phyloP scores from a whole-genome alignment of 2,113 vertebrate genomes.

The Hymenochirus boettgeri region DNA sequence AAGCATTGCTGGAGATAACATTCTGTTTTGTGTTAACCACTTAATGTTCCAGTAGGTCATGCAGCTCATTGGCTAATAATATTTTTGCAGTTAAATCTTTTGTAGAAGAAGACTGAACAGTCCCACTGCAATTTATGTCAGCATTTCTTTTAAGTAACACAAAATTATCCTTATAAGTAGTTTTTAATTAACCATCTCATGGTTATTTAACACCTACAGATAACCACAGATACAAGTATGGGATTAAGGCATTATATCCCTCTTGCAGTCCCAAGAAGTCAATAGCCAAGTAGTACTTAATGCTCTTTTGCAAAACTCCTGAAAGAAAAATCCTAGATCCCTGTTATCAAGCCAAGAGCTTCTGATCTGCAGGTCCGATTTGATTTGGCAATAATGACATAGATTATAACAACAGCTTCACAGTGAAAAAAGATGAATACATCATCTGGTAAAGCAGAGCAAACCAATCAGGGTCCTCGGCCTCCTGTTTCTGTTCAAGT shows the following conservation, averaged over 20 bases:
- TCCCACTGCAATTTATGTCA: conserved; percentile 1
- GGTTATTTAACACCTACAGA: conserved; percentile 20
- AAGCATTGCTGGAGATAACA: background rate
- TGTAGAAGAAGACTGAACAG: background rate
- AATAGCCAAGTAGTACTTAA: conserved; percentile 32
- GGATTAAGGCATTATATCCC: conserved; percentile 28
- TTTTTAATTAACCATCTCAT: conserved; percentile 9
- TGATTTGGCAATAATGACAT: conserved; percentile 48
- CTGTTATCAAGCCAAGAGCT: conserved; percentile 13
- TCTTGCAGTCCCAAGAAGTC: conserved; percentile 25
- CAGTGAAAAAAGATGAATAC: conserved; percentile 39
- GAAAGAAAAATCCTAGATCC: conserved; percentile 1
- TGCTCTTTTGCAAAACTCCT: conserved; percentile 4
- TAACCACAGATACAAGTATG: conserved; percentile 19
- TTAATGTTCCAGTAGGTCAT: background rate
- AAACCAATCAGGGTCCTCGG: conserved; percentile 15
- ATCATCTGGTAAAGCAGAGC: background rate
- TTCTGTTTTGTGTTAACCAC: background rate
- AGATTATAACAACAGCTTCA: conserved; percentile 39
- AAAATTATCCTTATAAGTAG: background rate
- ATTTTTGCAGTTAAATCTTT: conserved; percentile 2
- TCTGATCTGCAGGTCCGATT: conserved; percentile 5
- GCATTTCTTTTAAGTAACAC: background rate
- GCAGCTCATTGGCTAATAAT: conserved; percentile 2
- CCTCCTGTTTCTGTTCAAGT: conserved; percentile 6